These are phyloP conservation scores for Metallyticus violacea DNA, from an alignment of 2,888 invertebrate species.

Conservation along the genomic window DNA sequence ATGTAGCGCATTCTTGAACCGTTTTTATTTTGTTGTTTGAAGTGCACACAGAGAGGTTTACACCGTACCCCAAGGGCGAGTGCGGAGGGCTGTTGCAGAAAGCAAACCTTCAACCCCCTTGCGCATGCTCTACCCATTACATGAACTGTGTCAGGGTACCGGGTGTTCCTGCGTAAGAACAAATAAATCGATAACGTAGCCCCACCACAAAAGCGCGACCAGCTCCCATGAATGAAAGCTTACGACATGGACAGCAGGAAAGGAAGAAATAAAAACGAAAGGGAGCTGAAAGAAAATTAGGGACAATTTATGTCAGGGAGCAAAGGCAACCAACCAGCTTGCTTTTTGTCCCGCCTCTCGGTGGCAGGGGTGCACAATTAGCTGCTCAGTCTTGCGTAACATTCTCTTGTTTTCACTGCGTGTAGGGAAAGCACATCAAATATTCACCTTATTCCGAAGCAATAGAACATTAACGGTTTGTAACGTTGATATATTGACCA, in stretches of 20 bases:
- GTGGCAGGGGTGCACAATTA: background rate
- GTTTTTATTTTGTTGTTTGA: background rate
- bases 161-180: constrained; percentile 6
- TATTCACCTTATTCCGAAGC: too few relatives aligned
- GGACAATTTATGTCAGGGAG: background rate
- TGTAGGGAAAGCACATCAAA: too few relatives aligned
- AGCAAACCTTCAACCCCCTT: constrained; percentile 26
- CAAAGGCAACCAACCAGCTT: background rate
- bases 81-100: constrained; percentile 27
- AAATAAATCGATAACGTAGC: background rate
- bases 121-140: background rate
- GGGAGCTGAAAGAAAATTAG: background rate
- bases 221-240: constrained; percentile 4
- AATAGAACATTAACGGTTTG: too few relatives aligned
- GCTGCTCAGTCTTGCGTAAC: too few relatives aligned
- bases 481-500: too few relatives aligned
- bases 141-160: constrained; percentile 12
- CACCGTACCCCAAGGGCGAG: background rate
- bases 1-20: background rate
- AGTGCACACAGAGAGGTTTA: background rate
- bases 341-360: too few relatives aligned
- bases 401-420: too few relatives aligned
- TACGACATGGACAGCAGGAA: background rate
- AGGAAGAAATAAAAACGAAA: background rate
- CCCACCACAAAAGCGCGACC: background rate